A percentile compares a stretch with the other conserved stretches of the same genome.
These are phyloP conservation scores for Dolichoris vasculosae DNA, from an alignment of 1,140 invertebrate genomes.

Conservation along the genomic window DNA sequence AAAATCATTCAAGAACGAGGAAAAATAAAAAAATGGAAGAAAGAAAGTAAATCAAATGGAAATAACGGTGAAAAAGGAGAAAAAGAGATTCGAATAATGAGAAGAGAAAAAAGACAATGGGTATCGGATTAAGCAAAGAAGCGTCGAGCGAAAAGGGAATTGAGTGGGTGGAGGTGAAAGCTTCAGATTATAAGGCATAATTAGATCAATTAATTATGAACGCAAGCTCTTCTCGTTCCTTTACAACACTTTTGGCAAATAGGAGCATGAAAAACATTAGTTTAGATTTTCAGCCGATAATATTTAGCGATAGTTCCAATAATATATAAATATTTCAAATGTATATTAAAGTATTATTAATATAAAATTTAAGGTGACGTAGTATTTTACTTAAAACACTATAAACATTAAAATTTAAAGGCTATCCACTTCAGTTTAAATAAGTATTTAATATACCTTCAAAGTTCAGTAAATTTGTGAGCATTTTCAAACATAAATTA, in stretches of 20 bases:
- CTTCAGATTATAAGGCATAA: slow-evolving; percentile 43
- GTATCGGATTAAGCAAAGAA: slow-evolving; percentile 45
- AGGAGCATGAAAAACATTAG: neutral
- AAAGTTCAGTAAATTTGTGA: neutral
- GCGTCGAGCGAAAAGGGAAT: neutral
- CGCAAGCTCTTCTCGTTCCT: neutral
- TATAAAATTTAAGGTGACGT: neutral
- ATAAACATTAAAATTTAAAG: neutral
- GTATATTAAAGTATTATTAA: neutral
- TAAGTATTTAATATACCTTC: neutral
- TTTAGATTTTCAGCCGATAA: neutral
- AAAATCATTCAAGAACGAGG: slow-evolving; percentile 8
- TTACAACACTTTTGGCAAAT: neutral
- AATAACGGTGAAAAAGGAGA: slow-evolving; percentile 43
- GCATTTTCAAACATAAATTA: neutral
- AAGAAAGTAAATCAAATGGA: slow-evolving; percentile 3
- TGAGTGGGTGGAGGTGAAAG: slow-evolving; percentile 22
- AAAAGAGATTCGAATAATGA: slow-evolving; percentile 31
- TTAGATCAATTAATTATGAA: slow-evolving; percentile 49
- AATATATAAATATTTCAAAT: neutral
- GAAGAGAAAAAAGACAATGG: slow-evolving; percentile 12
- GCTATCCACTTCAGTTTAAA: neutral
- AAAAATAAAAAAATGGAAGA: neutral
- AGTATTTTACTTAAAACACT: neutral
- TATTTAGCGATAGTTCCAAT: neutral